These are phyloP conservation scores for Junonia oenone DNA, from an alignment of 2,888 invertebrate genomes.

Conservation along the genomic window DNA sequence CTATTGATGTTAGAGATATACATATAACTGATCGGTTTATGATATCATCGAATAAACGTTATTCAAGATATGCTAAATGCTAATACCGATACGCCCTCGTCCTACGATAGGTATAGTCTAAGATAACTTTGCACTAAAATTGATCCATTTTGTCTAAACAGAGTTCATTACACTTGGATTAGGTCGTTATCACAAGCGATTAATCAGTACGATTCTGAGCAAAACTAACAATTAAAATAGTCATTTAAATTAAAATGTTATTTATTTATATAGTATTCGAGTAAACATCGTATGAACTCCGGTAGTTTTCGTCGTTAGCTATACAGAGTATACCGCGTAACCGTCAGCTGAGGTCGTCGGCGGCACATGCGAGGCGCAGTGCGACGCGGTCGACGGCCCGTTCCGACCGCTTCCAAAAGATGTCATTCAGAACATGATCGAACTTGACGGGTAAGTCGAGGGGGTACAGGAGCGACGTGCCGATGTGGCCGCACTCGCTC, in stretches of 20 bases:
- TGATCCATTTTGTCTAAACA: not conserved
- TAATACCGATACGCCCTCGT: not conserved
- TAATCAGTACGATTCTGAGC: not conserved
- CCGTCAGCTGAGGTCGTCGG: not conserved
- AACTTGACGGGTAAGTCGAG: constrained; percentile 4
- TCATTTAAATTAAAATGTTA: not conserved
- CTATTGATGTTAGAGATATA: too few relatives aligned
- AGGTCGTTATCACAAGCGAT: not conserved
- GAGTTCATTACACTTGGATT: constrained; percentile 1
- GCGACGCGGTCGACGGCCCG: not conserved
- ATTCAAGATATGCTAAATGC: not conserved
- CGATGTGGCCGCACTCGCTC: constrained; percentile 21
- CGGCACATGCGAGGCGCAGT: not conserved
- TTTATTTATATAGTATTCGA: not conserved
- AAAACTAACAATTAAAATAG: not conserved
- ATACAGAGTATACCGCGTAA: not conserved
- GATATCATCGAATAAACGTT: constrained; percentile 9
- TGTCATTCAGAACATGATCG: not conserved
- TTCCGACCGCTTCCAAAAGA: not conserved
- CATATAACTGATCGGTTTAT: constrained; percentile 11
- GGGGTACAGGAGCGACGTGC: not conserved
- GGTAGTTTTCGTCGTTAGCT: too few relatives aligned
- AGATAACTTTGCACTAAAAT: too few relatives aligned
- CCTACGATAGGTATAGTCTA: too few relatives aligned
- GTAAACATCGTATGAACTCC: too few relatives aligned